Evolutionary conservation across 1,140 invertebrate genomes (phyloP).

Genomic region (Neodiprion pinetum): DNA sequence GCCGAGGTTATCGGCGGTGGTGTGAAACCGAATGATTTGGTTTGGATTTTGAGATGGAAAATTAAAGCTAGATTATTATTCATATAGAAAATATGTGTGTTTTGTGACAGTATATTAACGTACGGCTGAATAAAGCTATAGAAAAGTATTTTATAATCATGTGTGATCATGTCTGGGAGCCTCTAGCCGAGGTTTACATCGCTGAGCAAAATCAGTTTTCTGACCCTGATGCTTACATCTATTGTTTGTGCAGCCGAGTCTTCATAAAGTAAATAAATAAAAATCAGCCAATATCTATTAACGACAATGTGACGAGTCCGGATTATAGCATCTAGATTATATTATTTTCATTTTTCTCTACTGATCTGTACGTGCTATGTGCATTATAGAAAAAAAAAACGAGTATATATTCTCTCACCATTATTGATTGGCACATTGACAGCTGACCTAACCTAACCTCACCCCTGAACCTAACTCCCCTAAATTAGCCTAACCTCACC

Average conservation of each 20-base stretch:
- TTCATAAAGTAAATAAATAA: conserved; percentile 36
- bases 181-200: conserved; percentile 55
- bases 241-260: conserved; percentile 29
- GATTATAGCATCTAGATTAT: not conserved
- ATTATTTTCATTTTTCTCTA: not conserved
- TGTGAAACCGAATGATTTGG: too few species aligned
- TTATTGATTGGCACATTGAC: conserved; percentile 3
- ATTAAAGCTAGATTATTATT: too few species aligned
- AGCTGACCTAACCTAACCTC: not conserved
- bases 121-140: conserved; percentile 18
- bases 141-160: conserved; percentile 34
- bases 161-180: conserved; percentile 54
- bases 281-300: not conserved
- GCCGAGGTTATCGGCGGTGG: too few species aligned
- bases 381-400: not conserved
- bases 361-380: too few species aligned
- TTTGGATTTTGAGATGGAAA: too few species aligned
- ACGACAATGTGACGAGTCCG: not conserved
- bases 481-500: too few species aligned
- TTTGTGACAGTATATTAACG: conserved; percentile 35
- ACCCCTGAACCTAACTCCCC: not conserved
- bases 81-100: conserved; percentile 31
- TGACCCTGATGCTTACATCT: conserved; percentile 48
- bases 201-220: conserved; percentile 39
- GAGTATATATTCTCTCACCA: not conserved